A percentile compares a stretch with the other conserved stretches of the same genome.
These are phyloP conservation scores for Zaprionus vittiger DNA, from an alignment of 1,140 invertebrate genomes.

Conservation along the genomic window DNA sequence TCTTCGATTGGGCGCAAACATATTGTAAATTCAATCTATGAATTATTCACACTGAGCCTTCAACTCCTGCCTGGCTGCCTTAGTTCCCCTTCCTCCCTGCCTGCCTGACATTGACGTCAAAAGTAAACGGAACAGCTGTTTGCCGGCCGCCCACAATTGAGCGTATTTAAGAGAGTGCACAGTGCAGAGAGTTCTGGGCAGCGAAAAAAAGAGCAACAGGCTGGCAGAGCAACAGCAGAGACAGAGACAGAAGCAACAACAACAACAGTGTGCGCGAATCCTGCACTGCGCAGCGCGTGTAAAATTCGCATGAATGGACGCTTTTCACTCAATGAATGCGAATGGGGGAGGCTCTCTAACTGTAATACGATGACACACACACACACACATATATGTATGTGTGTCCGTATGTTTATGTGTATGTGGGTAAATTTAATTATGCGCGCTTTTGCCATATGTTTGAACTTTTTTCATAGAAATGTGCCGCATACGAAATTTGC, in stretches of 20 bases:
- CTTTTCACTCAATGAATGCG: conserved; percentile 66
- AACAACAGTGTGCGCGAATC: conserved; percentile 63
- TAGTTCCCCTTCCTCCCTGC: background rate
- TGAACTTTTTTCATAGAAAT: conserved; percentile 72
- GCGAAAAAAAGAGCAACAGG: conserved; percentile 23
- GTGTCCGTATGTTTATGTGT: conserved; percentile 13
- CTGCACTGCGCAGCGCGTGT: conserved; percentile 78
- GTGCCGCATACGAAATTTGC: conserved; percentile 71
- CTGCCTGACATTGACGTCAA: conserved; percentile 77
- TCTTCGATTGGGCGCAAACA: conserved; percentile 28
- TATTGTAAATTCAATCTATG: conserved; percentile 70
- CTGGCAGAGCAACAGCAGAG: conserved; percentile 20
- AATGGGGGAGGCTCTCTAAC: conserved; percentile 39
- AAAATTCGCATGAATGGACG: conserved; percentile 75
- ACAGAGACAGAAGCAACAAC: conserved; percentile 11
- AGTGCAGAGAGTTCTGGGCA: conserved; percentile 12
- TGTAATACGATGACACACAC: conserved; percentile 48
- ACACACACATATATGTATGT: conserved; percentile 3
- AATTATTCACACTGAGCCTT: conserved; percentile 69
- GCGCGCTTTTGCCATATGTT: conserved; percentile 78
- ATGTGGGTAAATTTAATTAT: conserved; percentile 74
- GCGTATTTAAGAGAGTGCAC: conserved; percentile 46
- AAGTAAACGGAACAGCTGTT: conserved; percentile 68
- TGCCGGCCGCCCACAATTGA: conserved; percentile 56
- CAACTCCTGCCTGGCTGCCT: conserved; percentile 36